These are phyloP conservation scores for Sminthopsis crassicaudata DNA, from an alignment of 2,113 vertebrate species.

Conservation along the genomic window DNA sequence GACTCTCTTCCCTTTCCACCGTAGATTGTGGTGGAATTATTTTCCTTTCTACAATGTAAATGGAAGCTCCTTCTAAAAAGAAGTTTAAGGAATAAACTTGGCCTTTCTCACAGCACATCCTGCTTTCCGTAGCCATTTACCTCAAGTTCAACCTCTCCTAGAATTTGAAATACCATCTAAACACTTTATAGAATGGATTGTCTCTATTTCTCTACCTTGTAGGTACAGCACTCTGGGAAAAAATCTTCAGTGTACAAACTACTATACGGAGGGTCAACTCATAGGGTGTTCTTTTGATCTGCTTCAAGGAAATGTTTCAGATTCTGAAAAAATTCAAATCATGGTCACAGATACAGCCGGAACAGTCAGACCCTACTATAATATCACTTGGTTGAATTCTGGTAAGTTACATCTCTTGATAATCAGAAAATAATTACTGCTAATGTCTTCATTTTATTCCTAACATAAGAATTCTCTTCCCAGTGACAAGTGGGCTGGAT, in stretches of 20 bases:
- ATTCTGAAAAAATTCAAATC: slow-evolving; percentile 69
- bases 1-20: not conserved
- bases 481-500: slow-evolving; percentile 6
- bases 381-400: slow-evolving; percentile 66
- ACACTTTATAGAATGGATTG: slow-evolving; percentile 46
- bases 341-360: slow-evolving; percentile 75
- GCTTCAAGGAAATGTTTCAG: slow-evolving; percentile 53
- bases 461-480: not conserved
- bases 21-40: not conserved
- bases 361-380: slow-evolving; percentile 74
- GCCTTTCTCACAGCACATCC: slow-evolving; percentile 18
- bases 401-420: slow-evolving; percentile 61
- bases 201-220: slow-evolving; percentile 59
- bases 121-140: slow-evolving; percentile 28
- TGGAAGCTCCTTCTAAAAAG: slow-evolving; percentile 8
- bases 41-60: slow-evolving; percentile 50
- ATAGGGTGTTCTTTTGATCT: slow-evolving; percentile 72
- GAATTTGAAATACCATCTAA: slow-evolving; percentile 39
- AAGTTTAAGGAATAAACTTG: slow-evolving; percentile 9
- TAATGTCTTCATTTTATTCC: not conserved
- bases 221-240: slow-evolving; percentile 70
- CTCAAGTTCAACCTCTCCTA: not conserved
- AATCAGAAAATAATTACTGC: not conserved
- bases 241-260: slow-evolving; percentile 70
- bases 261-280: slow-evolving; percentile 61